These are phyloP conservation scores for Paralichthys olivaceus DNA, from an alignment of 2,113 vertebrate genomes.

Conservation along the genomic window DNA sequence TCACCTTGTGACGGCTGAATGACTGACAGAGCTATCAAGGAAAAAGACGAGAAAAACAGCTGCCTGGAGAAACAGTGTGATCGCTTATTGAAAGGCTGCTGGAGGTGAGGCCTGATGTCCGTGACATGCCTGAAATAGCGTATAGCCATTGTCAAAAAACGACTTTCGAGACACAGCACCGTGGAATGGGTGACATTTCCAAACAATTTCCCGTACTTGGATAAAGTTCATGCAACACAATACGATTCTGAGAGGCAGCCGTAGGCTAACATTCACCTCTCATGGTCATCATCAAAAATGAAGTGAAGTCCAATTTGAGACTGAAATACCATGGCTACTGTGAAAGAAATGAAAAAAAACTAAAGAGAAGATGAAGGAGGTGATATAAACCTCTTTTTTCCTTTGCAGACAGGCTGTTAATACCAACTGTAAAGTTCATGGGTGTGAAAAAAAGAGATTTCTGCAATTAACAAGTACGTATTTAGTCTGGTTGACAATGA, in stretches of 20 bases:
- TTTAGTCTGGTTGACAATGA: slow-evolving; percentile 30
- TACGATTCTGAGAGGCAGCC: slow-evolving; percentile 67
- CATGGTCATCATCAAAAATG: slow-evolving; percentile 46
- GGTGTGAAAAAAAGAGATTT: slow-evolving; percentile 16
- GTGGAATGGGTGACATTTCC: slow-evolving; percentile 78
- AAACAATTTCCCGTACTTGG: slow-evolving; percentile 76
- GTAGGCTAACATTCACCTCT: slow-evolving; percentile 66
- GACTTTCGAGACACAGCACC: slow-evolving; percentile 36
- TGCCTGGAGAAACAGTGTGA: slow-evolving; percentile 56
- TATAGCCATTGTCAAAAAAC: slow-evolving; percentile 53
- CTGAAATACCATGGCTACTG: background rate
- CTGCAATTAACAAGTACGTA: slow-evolving; percentile 34
- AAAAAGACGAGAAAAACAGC: slow-evolving; percentile 58
- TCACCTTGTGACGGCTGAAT: slow-evolving; percentile 41
- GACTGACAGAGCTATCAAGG: slow-evolving; percentile 81
- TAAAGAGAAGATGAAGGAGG: background rate
- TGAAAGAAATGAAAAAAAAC: background rate
- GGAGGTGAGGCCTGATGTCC: slow-evolving; percentile 69
- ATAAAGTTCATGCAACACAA: slow-evolving; percentile 76
- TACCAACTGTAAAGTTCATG: background rate
- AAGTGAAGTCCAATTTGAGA: slow-evolving; percentile 25
- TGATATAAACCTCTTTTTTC: background rate
- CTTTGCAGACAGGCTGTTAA: background rate
- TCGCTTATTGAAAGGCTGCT: slow-evolving; percentile 67
- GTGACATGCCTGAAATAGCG: slow-evolving; percentile 73